Percentiles rank a stretch among this genome's conserved stretches.
These are phyloP conservation scores for Rhabdornis inornatus DNA, from an alignment of 2,113 vertebrate species.

Conservation along the genomic window DNA sequence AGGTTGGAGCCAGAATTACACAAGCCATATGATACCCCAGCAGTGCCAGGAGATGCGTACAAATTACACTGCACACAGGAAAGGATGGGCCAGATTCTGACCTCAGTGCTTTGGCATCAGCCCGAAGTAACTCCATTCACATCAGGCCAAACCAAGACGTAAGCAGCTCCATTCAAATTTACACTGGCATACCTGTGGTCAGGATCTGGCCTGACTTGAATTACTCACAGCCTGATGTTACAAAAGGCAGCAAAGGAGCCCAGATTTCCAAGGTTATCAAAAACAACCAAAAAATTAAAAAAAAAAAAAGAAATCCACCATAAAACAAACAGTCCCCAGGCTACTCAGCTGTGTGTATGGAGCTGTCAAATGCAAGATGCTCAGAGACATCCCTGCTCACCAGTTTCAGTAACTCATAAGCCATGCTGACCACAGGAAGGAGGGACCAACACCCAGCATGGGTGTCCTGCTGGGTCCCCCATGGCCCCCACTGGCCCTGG, in stretches of 20 bases:
- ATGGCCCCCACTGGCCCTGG: neutral
- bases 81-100: slow-evolving; percentile 57
- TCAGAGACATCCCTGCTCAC: neutral
- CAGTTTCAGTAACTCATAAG: neutral
- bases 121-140: slow-evolving; percentile 57
- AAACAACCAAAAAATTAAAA: neutral
- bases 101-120: slow-evolving; percentile 55
- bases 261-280: slow-evolving; percentile 48
- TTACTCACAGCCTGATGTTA: slow-evolving; percentile 33
- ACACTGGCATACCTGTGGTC: slow-evolving; percentile 63
- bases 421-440: neutral
- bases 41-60: neutral
- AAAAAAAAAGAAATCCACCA: neutral
- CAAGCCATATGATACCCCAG: slow-evolving; percentile 21
- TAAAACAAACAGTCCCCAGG: neutral
- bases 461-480: neutral
- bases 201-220: slow-evolving; percentile 60
- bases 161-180: slow-evolving; percentile 58
- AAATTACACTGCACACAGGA: slow-evolving; percentile 24
- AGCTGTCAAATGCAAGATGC: neutral
- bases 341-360: neutral
- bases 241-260: slow-evolving; percentile 24
- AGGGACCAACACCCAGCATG: rapidly evolving
- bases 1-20: neutral
- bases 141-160: slow-evolving; percentile 45